A percentile compares a stretch with the other conserved stretches of the same genome.
Evolutionary conservation across 2,888 invertebrate genomes (phyloP).

Genomic region (Tillus elongatus): DNA sequence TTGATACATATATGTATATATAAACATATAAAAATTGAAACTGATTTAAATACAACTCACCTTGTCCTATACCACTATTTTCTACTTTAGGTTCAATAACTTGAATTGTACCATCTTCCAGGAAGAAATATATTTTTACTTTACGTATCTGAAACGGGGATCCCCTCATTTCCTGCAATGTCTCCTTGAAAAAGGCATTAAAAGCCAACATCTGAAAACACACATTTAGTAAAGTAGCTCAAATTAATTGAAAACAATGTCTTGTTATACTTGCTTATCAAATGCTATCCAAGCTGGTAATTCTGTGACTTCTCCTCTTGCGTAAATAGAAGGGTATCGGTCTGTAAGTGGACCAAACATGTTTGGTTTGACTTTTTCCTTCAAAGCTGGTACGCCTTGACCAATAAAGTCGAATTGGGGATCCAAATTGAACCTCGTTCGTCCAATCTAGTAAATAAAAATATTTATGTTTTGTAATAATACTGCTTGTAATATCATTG

Average conservation of each 20-base stretch:
- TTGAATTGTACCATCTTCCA: constrained; percentile 89
- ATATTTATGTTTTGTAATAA: constrained; percentile 6
- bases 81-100: constrained; percentile 71
- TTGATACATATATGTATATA: no score
- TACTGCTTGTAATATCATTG: no score
- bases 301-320: constrained; percentile 63
- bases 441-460: constrained; percentile 47
- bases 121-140: constrained; percentile 75
- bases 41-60: no score
- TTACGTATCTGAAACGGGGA: constrained; percentile 63
- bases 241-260: constrained; percentile 6
- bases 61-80: constrained; percentile 82
- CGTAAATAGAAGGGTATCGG: constrained; percentile 61
- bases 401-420: constrained; percentile 49
- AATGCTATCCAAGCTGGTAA: constrained; percentile 79
- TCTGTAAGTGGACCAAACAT: constrained; percentile 50
- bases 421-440: constrained; percentile 49
- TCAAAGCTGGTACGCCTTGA: constrained; percentile 50
- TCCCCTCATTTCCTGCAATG: constrained; percentile 62
- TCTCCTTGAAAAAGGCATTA: constrained; percentile 72
- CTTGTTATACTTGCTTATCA: constrained; percentile 60
- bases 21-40: not conserved
- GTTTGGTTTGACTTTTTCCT: constrained; percentile 52
- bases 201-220: constrained; percentile 58
- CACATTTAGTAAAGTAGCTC: not conserved